Evolutionary conservation across 2,888 invertebrate genomes (phyloP).

Genomic region (Malachius bipustulatus): DNA sequence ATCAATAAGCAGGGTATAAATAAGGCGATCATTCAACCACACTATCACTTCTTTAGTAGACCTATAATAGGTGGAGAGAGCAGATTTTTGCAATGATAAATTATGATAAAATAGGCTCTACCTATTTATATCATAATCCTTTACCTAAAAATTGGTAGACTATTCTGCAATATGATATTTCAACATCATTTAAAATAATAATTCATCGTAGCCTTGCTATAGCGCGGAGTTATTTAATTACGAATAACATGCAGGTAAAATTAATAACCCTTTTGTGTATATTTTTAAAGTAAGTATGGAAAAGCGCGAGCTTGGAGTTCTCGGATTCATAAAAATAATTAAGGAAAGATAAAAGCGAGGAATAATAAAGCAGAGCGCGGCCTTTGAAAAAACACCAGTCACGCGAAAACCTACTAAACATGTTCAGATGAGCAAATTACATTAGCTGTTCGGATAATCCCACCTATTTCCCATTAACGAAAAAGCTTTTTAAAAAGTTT

Average conservation of each 20-base stretch:
- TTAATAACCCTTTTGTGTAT: constrained; percentile 2
- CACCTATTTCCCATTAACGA: constrained; percentile 37
- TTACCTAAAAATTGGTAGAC: no score
- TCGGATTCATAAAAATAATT: constrained; percentile 37
- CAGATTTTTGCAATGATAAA: no score
- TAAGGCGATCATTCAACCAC: no score
- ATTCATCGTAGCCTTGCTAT: no score
- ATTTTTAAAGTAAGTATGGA: neutral
- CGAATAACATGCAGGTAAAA: constrained; percentile 1
- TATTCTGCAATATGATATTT: no score
- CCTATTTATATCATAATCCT: no score
- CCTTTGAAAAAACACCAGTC: constrained; percentile 33
- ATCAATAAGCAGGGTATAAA: no score
- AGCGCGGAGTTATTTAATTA: constrained; percentile 2
- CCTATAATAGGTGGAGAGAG: no score
- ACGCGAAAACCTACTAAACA: constrained; percentile 38
- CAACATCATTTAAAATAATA: no score
- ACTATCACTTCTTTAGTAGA: no score
- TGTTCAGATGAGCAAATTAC: constrained; percentile 38
- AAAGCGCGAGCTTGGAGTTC: constrained; percentile 16
- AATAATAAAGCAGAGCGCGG: constrained; percentile 32
- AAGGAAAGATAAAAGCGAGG: constrained; percentile 36
- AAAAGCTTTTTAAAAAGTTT: constrained; percentile 35
- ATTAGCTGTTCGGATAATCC: constrained; percentile 35
- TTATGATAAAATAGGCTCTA: no score